Base-by-base conservation (phyloP, 2,113 vertebrate genomes). In the Elephas maximus region DNA sequence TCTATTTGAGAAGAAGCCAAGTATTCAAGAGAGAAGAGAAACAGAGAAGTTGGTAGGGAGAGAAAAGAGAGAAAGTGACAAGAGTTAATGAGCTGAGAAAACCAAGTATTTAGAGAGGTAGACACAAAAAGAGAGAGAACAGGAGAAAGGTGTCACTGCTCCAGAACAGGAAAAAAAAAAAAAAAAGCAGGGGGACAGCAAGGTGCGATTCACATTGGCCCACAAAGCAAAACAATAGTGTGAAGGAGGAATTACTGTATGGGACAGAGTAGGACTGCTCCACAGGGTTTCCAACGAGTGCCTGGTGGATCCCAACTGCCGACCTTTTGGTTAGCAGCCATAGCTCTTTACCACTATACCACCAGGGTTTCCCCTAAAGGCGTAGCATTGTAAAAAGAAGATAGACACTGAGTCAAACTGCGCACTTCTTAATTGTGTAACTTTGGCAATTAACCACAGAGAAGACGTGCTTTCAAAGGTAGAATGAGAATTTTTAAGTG, bases 391-490 rank as follows among this genome's bases (percentile, higher is more conserved):
- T 23, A 17, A 60, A 63, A 80, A 82, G 78, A 76, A 60, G 30
- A 69, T 20, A 18, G 30, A 24, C 9, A 20, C 24, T 51, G 83
- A 93, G 33, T 93, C 76, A 33, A 20, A 76, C 20, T 51, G 23
- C 73, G 26, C 41, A 44, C 33, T 90, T 83, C 65, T 51, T 79
- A 90, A 79, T 80, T 74, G 11, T 73, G 15, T 28, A 9, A 45
- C 26, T 65, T 81, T 89, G 28, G 53, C 77, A 78, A 83, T 80
- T 74, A 51, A 76, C 80, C 37, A 84, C 80, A 76, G 77, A 78
- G 71, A 85, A 63, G 44, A 85, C 57, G 37, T 88, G 88, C 63
- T n/a, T 80, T 93, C 18, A 45, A 95, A 93, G n/a, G 7, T 63
- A 85, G 86, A 94, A 88, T 63, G 62, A 24, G 11, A 94, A 41